phyloP scores from a whole-genome alignment of 92 coral and sea anemone species.

The Galaxea fascicularis region DNA sequence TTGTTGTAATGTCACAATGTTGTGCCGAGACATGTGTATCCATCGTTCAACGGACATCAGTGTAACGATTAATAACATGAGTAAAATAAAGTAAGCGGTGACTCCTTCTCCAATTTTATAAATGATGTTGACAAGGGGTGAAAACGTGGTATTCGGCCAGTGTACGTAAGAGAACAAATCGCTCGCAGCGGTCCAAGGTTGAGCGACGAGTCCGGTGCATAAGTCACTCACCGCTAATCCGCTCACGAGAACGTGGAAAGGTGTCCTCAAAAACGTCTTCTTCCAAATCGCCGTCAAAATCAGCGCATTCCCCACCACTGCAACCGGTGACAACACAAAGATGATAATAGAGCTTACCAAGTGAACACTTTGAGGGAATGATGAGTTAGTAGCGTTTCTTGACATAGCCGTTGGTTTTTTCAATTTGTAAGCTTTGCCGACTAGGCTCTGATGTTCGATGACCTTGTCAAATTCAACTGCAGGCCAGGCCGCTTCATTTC shows the following conservation, averaged over 20 bases:
- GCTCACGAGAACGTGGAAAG: conserved; percentile 9
- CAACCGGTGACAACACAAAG: conserved; percentile 9
- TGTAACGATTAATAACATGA: background rate
- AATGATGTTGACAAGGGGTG: no score
- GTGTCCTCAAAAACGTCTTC: background rate
- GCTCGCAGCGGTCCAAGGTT: background rate
- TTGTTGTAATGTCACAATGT: background rate
- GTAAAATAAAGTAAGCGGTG: background rate
- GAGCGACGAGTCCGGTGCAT: background rate
- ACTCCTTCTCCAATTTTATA: background rate
- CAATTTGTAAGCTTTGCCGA: background rate
- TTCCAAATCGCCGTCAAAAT: conserved; percentile 26
- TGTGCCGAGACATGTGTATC: conserved; percentile 13
- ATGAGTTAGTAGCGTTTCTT: background rate
- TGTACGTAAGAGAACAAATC: background rate
- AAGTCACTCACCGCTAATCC: conserved; percentile 20
- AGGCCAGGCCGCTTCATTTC: no score
- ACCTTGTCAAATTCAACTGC: no score
- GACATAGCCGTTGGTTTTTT: background rate
- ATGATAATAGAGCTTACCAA: background rate
- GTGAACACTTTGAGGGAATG: background rate
- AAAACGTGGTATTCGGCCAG: no score
- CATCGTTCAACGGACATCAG: conserved; percentile 18
- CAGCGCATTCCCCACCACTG: conserved; percentile 11
- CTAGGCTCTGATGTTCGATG: background rate